Base-by-base conservation (phyloP, 2,113 vertebrate species). In the Ptyas mucosa region DNA sequence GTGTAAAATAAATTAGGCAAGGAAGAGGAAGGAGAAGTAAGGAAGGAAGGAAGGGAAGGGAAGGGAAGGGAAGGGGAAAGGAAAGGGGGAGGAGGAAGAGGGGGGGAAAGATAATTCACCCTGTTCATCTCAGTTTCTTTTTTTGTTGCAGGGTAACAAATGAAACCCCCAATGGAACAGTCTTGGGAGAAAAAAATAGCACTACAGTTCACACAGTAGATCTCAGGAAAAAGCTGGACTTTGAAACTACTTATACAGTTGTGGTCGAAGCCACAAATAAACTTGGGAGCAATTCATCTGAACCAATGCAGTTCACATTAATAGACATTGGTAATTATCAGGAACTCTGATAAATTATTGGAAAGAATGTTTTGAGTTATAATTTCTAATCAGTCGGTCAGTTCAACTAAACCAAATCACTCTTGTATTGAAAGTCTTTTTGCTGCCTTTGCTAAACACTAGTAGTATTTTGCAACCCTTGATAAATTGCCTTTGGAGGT, bases 211-310 rank as follows among this genome's bases (percentile, higher is more conserved):
- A 64, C 9, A 93, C 21, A 0, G 2, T 95, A 93, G 92, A 94
- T 92, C 95, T 98, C 89, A 93, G 92, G 89, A 51, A 81, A 85
- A 96, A 18, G 92, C 20, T 94, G 93, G 93, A 46, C 57, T 96
- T 87, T 3, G 54, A 94, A 52, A 97, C 96, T 3, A 96, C 11
- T 39, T 98, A 98, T 94, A 97, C 92, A 24, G 53, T 94, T 69
- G 95, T 89, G 90, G 96, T 98, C 24, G 94, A n/a, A 0, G 97
- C 97, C 85, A 88, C 11, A 75, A 98, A 98, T 0, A 1, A 61
- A 0, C 94, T 98, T 0, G 98, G 98, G 14, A 97, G 24, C 8
- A 94, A 94, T 10, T 93, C 92, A 3, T 98, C 98, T 10, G 88
- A 93, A 91, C 95, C 96, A 0, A 46, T 95, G 0, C 85, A 55